Conservation (phyloP, 2,888 invertebrate species). For the Cotesia congregata region DNA sequence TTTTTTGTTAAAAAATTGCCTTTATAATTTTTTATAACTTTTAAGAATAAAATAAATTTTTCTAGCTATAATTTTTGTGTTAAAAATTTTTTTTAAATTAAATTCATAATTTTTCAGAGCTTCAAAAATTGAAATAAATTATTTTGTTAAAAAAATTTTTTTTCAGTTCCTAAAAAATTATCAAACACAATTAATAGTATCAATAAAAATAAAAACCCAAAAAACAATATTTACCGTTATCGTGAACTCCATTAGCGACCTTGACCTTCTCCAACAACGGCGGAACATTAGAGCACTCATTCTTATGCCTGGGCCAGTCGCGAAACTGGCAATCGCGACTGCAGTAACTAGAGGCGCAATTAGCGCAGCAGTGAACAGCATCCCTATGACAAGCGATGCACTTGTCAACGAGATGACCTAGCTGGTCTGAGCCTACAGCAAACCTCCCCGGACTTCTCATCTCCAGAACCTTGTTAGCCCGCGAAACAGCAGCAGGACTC, state of each 20-base stretch:
- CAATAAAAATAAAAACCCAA: no score
- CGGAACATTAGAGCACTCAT: conserved; percentile 58
- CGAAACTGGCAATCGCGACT: conserved; percentile 56
- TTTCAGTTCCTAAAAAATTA: no score
- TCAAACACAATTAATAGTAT: no score
- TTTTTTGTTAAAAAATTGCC: no score
- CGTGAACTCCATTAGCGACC: neutral
- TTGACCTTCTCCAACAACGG: conserved; percentile 9
- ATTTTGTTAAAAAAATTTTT: no score
- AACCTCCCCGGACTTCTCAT: conserved; percentile 55
- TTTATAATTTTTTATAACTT: no score
- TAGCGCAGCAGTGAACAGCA: conserved; percentile 52
- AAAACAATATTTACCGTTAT: neutral
- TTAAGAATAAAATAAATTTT: no score
- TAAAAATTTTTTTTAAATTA: no score
- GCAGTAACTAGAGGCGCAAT: conserved; percentile 60
- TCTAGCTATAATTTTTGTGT: no score
- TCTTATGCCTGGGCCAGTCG: conserved; percentile 62
- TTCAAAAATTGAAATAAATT: no score
- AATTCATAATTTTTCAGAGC: no score
- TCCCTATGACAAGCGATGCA: conserved; percentile 45
- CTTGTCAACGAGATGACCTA: conserved; percentile 47
- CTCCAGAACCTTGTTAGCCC: conserved; percentile 54
- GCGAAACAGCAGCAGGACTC: conserved; percentile 47
- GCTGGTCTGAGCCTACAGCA: conserved; percentile 53